Conservation (phyloP, 2,797 vertebrate species). For the Acanthis flammea region DNA sequence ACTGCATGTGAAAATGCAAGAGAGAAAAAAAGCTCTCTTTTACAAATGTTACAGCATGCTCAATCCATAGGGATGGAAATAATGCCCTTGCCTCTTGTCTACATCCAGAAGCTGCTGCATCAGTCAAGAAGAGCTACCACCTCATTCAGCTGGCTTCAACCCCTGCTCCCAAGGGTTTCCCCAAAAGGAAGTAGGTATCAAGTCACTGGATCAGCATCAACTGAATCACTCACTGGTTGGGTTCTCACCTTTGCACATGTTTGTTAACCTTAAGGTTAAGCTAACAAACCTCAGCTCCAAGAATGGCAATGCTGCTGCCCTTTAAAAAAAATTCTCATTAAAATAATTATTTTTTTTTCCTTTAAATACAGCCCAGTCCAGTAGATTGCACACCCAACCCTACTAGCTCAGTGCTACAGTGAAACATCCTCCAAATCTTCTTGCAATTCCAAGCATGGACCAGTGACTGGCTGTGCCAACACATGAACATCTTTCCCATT, state of each 20-base stretch:
- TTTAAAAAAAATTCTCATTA: neutral
- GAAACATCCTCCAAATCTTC: neutral
- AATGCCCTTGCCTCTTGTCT: neutral
- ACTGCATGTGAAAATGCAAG: accelerated
- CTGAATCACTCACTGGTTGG: neutral
- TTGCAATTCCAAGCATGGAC: neutral
- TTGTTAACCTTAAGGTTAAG: neutral
- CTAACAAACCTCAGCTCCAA: neutral
- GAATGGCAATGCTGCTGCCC: neutral
- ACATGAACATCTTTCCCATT: neutral
- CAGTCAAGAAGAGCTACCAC: neutral
- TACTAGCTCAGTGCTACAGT: neutral
- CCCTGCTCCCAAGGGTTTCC: neutral
- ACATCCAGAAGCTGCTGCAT: neutral
- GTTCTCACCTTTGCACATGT: neutral
- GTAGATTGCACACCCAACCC: neutral
- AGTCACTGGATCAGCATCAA: neutral
- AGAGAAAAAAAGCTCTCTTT: neutral
- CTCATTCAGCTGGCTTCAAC: neutral
- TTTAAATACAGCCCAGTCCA: neutral
- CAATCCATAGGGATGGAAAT: neutral
- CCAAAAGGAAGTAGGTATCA: neutral
- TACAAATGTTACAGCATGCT: neutral
- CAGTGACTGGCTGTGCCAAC: accelerated
- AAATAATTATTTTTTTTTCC: neutral